Percentiles rank a stretch among this genome's conserved stretches.
These are phyloP conservation scores for Megastigmus dorsalis DNA, from an alignment of 2,888 invertebrate genomes.

Conservation along the genomic window DNA sequence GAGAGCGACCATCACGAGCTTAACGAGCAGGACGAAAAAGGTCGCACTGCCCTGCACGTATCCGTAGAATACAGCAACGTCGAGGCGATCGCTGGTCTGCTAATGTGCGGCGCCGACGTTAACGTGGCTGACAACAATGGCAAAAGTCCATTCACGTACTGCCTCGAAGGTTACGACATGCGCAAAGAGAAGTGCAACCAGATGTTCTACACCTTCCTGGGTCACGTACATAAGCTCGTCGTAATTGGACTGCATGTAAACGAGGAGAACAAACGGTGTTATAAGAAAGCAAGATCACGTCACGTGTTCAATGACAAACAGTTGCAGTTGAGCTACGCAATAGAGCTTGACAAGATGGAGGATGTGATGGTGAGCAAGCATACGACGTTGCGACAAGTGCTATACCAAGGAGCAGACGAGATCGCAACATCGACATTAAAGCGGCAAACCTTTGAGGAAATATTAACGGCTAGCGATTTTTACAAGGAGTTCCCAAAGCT, in stretches of 20 bases:
- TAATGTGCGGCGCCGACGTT: slow-evolving; percentile 45
- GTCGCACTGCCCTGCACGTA: slow-evolving; percentile 44
- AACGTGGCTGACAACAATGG: slow-evolving; percentile 22
- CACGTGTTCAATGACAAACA: slow-evolving; percentile 45
- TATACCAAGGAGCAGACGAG: slow-evolving; percentile 25
- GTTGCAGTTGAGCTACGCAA: not conserved
- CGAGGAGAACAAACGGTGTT: slow-evolving; percentile 40
- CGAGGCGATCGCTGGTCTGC: slow-evolving; percentile 40
- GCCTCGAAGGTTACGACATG: slow-evolving; percentile 36
- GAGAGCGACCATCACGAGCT: slow-evolving; percentile 42
- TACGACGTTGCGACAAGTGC: slow-evolving; percentile 18
- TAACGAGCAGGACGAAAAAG: slow-evolving; percentile 27
- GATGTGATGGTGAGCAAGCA: slow-evolving; percentile 23
- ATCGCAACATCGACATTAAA: slow-evolving; percentile 38
- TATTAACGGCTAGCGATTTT: slow-evolving; percentile 46
- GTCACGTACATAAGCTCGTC: slow-evolving; percentile 46
- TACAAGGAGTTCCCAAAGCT: slow-evolving; percentile 42
- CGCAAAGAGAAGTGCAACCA: slow-evolving; percentile 26
- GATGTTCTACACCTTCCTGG: slow-evolving; percentile 42
- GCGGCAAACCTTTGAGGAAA: slow-evolving; percentile 35
- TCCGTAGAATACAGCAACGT: slow-evolving; percentile 39
- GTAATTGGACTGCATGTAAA: slow-evolving; percentile 25
- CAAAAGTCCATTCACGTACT: slow-evolving; percentile 42
- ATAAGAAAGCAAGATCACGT: not conserved
- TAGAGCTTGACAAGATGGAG: slow-evolving; percentile 49